Conservation (phyloP, 2,113 vertebrate genomes). For the Spheniscus mendiculus region DNA sequence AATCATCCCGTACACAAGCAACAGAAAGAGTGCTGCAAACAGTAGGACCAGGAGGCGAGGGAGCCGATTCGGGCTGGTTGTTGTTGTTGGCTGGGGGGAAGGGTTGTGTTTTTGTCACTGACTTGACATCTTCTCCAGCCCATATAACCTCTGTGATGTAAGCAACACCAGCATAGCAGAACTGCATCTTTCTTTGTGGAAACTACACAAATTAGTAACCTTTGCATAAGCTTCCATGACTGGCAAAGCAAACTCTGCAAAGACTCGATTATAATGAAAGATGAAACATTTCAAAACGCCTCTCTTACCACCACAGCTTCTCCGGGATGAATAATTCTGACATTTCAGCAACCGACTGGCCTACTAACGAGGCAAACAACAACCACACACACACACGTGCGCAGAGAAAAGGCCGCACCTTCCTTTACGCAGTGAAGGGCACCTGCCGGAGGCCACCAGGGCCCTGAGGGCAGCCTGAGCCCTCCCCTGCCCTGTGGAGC, state of each 20-base stretch:
- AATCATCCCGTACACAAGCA: not conserved
- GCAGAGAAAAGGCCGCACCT: not conserved
- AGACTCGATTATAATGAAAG: not conserved
- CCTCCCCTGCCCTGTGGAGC: accelerated
- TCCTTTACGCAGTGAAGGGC: not conserved
- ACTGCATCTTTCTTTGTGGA: not conserved
- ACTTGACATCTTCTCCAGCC: accelerated
- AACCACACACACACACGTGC: no score
- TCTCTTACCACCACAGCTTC: not conserved
- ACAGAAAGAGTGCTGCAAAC: not conserved
- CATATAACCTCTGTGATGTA: no score
- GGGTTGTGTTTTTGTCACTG: not conserved
- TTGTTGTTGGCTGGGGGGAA: accelerated
- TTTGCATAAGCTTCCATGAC: not conserved
- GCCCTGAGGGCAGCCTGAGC: not conserved
- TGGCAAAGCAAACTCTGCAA: not conserved
- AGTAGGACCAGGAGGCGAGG: accelerated
- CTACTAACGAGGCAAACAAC: no score
- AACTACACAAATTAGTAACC: not conserved
- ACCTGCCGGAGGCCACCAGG: no score
- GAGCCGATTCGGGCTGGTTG: accelerated
- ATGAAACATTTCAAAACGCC: not conserved
- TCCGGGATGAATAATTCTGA: not conserved
- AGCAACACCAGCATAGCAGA: not conserved
- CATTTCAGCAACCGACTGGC: not conserved